Evolutionary conservation across 2,888 invertebrate species (phyloP).

Genomic region (Eremobia ochroleuca): DNA sequence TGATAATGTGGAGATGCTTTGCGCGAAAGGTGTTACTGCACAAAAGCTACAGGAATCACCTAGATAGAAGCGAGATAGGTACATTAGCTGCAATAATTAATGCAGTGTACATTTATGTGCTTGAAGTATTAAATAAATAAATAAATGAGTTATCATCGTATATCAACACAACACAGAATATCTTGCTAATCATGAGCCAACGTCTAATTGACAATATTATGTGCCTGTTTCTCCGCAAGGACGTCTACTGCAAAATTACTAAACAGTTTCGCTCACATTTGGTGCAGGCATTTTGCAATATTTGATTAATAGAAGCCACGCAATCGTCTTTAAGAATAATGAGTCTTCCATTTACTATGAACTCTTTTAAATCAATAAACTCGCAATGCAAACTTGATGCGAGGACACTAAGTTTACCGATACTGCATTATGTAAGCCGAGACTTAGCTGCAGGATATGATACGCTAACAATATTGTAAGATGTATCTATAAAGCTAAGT

Average conservation of each 20-base stretch:
- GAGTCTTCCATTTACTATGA: slow-evolving; percentile 22
- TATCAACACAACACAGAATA: neutral
- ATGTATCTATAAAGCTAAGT: neutral
- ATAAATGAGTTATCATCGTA: neutral
- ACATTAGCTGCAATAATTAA: neutral
- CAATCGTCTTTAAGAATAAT: neutral
- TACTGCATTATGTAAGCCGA: slow-evolving; percentile 53
- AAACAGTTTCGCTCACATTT: neutral
- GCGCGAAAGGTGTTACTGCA: too few species aligned
- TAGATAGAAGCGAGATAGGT: neutral
- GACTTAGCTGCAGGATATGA: slow-evolving; percentile 41
- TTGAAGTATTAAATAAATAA: too few species aligned
- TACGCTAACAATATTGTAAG: slow-evolving; percentile 27
- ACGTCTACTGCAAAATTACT: neutral
- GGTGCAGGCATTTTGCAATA: neutral
- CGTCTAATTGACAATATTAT: neutral
- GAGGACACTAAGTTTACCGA: slow-evolving; percentile 48
- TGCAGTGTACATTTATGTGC: too few species aligned
- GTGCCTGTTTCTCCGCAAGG: neutral
- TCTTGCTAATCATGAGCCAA: neutral
- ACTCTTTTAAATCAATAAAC: slow-evolving; percentile 21
- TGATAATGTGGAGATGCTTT: neutral
- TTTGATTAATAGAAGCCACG: neutral
- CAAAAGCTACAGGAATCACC: neutral
- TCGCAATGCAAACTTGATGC: slow-evolving; percentile 50